Conservation (phyloP, 2,888 invertebrate species). For the Oscheius sp. region DNA sequence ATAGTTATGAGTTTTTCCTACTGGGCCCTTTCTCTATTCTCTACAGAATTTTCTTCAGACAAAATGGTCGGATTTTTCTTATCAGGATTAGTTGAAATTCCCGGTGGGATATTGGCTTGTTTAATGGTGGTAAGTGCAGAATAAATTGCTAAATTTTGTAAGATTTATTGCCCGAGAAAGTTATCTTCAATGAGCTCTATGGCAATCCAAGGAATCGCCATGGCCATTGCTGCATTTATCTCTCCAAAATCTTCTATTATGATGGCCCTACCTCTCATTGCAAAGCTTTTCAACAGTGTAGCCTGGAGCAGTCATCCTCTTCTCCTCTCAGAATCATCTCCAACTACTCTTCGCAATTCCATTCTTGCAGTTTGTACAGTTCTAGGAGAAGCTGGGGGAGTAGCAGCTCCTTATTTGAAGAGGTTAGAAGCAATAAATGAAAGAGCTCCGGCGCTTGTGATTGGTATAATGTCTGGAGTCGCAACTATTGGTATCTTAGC, state of each 20-base stretch:
- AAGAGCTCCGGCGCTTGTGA: conserved; percentile 55
- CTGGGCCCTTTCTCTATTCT: conserved; percentile 68
- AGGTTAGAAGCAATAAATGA: conserved; percentile 43
- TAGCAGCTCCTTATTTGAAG: conserved; percentile 66
- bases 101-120: conserved; percentile 58
- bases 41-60: conserved; percentile 65
- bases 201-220: conserved; percentile 33
- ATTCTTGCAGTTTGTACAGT: conserved; percentile 61
- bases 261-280: conserved; percentile 60
- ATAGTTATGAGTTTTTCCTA: conserved; percentile 67
- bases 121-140: conserved; percentile 32
- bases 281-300: conserved; percentile 64
- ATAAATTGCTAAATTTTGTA: background rate
- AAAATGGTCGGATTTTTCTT: conserved; percentile 67
- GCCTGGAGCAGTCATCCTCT: conserved; percentile 64
- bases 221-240: conserved; percentile 36
- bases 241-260: conserved; percentile 19
- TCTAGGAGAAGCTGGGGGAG: conserved; percentile 65
- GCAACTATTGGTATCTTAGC: conserved; percentile 51
- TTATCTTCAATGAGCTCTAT: conserved; percentile 40
- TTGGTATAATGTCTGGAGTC: conserved; percentile 52
- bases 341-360: conserved; percentile 61
- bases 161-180: conserved; percentile 33
- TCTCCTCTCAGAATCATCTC: conserved; percentile 54
- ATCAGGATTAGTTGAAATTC: conserved; percentile 65